These are phyloP conservation scores for Ferrisia virgata DNA, from an alignment of 2,888 invertebrate species.

Conservation along the genomic window DNA sequence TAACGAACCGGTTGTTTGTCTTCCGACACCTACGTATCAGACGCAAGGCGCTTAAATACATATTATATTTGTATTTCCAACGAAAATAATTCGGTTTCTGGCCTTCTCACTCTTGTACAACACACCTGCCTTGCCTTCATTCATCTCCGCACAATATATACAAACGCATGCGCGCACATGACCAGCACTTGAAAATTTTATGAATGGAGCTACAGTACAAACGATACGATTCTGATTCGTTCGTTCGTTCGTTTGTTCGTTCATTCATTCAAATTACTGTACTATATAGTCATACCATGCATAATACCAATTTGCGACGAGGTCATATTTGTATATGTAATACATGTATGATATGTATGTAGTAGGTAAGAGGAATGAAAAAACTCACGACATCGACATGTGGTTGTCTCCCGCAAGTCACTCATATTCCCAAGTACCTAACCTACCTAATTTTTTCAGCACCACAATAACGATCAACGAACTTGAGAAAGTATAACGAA, in stretches of 20 bases:
- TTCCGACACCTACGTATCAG: background rate
- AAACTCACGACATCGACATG: background rate
- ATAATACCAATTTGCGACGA: too few species aligned
- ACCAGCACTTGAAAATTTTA: background rate
- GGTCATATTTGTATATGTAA: too few species aligned
- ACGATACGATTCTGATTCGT: background rate
- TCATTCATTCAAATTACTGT: background rate
- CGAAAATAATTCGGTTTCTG: background rate
- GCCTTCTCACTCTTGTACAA: background rate
- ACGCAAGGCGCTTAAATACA: background rate
- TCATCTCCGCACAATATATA: background rate
- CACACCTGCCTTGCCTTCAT: background rate
- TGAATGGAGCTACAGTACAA: background rate
- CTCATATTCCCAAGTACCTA: background rate
- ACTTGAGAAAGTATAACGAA: background rate
- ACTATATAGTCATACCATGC: too few species aligned
- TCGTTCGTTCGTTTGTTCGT: background rate
- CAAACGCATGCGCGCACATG: background rate
- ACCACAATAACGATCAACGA: background rate
- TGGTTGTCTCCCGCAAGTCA: background rate
- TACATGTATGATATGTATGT: too few species aligned
- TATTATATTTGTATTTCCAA: too few species aligned
- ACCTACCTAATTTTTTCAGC: background rate
- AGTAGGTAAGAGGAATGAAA: too few species aligned
- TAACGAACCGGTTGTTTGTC: background rate